Evolutionary conservation across 2,888 invertebrate genomes (phyloP).

Genomic region (Andrena camellia): DNA sequence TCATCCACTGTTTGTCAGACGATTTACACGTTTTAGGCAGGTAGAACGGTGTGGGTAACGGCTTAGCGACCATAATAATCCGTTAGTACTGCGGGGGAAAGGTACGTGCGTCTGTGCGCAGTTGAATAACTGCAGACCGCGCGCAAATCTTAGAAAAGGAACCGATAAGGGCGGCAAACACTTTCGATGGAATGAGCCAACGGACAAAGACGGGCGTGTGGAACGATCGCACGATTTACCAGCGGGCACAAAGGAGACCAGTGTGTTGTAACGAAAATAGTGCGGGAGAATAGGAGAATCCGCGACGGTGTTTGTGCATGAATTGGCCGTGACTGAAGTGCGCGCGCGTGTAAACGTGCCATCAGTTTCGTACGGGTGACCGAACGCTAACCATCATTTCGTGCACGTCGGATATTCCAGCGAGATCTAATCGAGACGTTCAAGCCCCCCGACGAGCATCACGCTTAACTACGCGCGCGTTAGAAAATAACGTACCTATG

Average conservation of each 20-base stretch:
- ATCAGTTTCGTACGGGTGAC: constrained; percentile 60
- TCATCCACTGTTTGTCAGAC: constrained; percentile 54
- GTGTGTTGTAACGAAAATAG: constrained; percentile 31
- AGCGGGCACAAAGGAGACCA: neutral
- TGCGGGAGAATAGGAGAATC: constrained; percentile 20
- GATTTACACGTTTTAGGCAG: constrained; percentile 53
- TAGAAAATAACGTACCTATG: constrained; percentile 78
- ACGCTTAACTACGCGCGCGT: constrained; percentile 50
- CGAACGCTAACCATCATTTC: constrained; percentile 60
- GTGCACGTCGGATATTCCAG: constrained; percentile 26
- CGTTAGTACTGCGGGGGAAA: constrained; percentile 21
- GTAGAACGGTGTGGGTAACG: constrained; percentile 40
- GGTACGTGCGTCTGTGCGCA: constrained; percentile 47
- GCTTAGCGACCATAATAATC: constrained; percentile 36
- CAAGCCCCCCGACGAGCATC: constrained; percentile 32
- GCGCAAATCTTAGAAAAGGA: constrained; percentile 54
- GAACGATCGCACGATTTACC: constrained; percentile 26
- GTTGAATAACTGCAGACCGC: constrained; percentile 38
- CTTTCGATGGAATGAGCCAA: constrained; percentile 27
- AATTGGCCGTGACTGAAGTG: constrained; percentile 57
- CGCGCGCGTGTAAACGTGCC: constrained; percentile 60
- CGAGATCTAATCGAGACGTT: constrained; percentile 17
- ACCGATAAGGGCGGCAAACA: constrained; percentile 54
- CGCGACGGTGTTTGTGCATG: constrained; percentile 50
- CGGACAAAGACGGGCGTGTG: constrained; percentile 18